Conservation (phyloP, 2,888 invertebrate species). For the Rhodophaea formosa region DNA sequence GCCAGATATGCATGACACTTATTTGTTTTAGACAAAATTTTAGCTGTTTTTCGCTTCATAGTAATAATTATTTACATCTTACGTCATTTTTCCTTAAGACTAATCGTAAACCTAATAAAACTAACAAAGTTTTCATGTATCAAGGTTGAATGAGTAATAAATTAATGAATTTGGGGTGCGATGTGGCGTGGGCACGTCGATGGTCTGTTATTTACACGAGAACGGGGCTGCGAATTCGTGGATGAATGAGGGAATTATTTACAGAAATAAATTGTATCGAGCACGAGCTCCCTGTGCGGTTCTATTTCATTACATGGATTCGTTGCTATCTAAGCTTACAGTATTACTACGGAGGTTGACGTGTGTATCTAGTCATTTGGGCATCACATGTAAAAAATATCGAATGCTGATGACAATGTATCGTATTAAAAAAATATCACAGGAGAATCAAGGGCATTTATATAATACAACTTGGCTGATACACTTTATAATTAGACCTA, state of each 20-base stretch:
- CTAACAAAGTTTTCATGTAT: conserved; percentile 66
- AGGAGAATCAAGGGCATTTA: conserved; percentile 3
- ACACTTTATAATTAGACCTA: not conserved
- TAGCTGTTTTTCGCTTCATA: conserved; percentile 37
- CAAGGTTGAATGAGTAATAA: conserved; percentile 72
- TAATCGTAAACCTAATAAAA: conserved; percentile 66
- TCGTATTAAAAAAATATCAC: not conserved
- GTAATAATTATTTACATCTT: conserved; percentile 73
- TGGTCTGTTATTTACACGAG: conserved; percentile 58
- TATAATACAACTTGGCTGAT: not conserved
- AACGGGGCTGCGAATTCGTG: conserved; percentile 37
- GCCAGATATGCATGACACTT: not conserved
- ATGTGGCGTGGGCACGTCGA: conserved; percentile 61
- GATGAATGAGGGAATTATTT: conserved; percentile 54
- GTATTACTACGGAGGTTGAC: not conserved
- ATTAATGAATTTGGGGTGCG: conserved; percentile 73
- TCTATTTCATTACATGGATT: conserved; percentile 65
- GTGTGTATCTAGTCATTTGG: too few species aligned
- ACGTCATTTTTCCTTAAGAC: conserved; percentile 56
- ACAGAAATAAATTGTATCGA: conserved; percentile 57
- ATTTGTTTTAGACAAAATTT: not conserved
- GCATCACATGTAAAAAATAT: too few species aligned
- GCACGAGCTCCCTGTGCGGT: conserved; percentile 61
- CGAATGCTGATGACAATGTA: not conserved
- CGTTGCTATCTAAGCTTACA: conserved; percentile 22